These are phyloP conservation scores for Dasysyrphus albostriatus DNA, from an alignment of 2,888 invertebrate species.

Conservation along the genomic window DNA sequence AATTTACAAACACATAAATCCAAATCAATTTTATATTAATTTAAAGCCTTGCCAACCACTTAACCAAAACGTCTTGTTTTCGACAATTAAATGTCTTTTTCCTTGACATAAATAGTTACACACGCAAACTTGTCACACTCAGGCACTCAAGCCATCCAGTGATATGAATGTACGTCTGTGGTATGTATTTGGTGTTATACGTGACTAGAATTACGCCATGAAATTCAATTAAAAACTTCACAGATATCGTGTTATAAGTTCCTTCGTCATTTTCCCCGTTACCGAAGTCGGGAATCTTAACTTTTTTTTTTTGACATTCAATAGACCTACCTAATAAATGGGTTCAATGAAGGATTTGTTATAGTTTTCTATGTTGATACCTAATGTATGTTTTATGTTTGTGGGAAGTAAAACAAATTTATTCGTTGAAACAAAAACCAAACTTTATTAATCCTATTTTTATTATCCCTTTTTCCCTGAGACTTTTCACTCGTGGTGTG, in stretches of 20 bases:
- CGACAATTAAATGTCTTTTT: constrained; percentile 33
- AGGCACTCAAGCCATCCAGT: constrained; percentile 46
- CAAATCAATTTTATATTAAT: constrained; percentile 47
- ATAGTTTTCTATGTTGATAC: background rate
- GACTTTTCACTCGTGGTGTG: constrained; percentile 18
- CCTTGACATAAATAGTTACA: constrained; percentile 52
- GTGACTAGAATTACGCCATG: constrained; percentile 67
- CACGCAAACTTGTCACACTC: constrained; percentile 58
- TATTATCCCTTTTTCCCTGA: background rate
- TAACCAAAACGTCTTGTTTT: constrained; percentile 44
- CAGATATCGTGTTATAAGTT: constrained; percentile 62
- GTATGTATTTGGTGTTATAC: background rate
- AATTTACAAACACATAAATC: constrained; percentile 8
- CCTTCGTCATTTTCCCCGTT: constrained; percentile 15
- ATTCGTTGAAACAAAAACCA: background rate
- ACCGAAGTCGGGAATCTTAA: background rate
- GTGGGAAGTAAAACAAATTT: background rate
- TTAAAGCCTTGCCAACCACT: constrained; percentile 49
- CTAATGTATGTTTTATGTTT: background rate
- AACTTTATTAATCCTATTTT: constrained; percentile 27
- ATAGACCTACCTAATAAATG: background rate
- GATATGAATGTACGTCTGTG: background rate
- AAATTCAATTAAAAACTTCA: constrained; percentile 74
- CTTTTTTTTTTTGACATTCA: background rate
- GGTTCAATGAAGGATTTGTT: constrained; percentile 10